Evolutionary conservation across 1,140 invertebrate species (phyloP), one percentile per base, ranked within the genome.

Genomic region (Drosophila funebris): DNA sequence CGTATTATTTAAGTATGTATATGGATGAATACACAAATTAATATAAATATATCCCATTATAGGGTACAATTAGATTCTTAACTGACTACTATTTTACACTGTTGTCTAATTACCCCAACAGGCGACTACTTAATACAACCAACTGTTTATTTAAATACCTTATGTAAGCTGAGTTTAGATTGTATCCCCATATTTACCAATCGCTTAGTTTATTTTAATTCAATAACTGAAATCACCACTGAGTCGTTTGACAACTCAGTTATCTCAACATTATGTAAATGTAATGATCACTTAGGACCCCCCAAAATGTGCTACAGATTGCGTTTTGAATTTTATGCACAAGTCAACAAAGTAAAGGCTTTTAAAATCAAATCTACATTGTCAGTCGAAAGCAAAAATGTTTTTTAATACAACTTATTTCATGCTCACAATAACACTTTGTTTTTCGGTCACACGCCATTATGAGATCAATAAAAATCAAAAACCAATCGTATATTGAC

Each of bases 401-500:
- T 29, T 29, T 63, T 85, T 74, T 70, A 22, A 84, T 77, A 56
- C n/a, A 9, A 31, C 44, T 57, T 33, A 52, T 85, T 77, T 73
- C 3, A 57, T 31, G 18, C 24, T 66, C 52, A 20, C 53, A 53
- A 67, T 60, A 29, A 63, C 44, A 29, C 27, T 29, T 71, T 39
- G 48, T 31, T 16, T 70, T 33, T 41, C 68, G 50, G 58, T 78
- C 71, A 61, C 76, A 61, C 33, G 67, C 39, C 14, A 33, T 83
- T 78, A 31, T 46, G 44, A 18, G 31, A 46, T 64, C 58, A 73
- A 87, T 87, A 85, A 85, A 82, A 75, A 85, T 87, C 66, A 75
- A 85, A 85, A 78, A 54, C 22, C 74, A 81, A 81, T 85, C 70
- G 61, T 8, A 33, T 60, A 58, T 39, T 73, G 24, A 22, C 73